Conservation (phyloP, 2,113 vertebrate genomes). For the Xerus inauris region DNA sequence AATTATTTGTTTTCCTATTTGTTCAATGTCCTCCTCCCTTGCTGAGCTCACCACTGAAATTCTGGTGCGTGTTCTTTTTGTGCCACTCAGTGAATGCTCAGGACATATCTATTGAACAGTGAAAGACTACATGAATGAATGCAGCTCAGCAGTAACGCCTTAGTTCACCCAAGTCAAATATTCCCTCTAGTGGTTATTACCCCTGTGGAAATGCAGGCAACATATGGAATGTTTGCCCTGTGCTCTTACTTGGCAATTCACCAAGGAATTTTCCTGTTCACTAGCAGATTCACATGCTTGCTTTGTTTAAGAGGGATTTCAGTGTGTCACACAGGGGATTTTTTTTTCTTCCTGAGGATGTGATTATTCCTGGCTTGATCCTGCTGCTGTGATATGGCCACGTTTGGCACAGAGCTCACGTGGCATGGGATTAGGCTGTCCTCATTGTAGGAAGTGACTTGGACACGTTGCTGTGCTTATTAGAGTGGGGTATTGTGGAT, state of each 20-base stretch:
- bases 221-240: constrained; percentile 43
- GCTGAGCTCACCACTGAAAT: neutral
- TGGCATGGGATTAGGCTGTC: constrained; percentile 83
- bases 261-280: constrained; percentile 73
- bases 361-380: constrained; percentile 85
- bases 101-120: constrained; percentile 14
- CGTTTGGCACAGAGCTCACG: constrained; percentile 78
- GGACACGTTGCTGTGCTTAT: constrained; percentile 82
- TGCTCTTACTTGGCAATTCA: constrained; percentile 65
- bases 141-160: neutral
- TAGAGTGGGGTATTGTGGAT: constrained; percentile 83
- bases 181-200: neutral
- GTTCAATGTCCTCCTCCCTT: neutral
- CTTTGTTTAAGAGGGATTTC: constrained; percentile 86
- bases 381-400: constrained; percentile 82
- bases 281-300: constrained; percentile 81
- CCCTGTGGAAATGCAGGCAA: neutral
- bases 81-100: neutral
- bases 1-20: neutral
- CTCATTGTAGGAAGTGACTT: constrained; percentile 82
- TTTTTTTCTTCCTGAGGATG: constrained; percentile 80
- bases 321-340: constrained; percentile 80
- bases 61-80: neutral
- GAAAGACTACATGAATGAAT: neutral
- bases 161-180: neutral